Percentiles rank a stretch among this genome's conserved stretches.
Evolutionary conservation across 64 coral and sea anemone genomes (phyloP).

Genomic region (Anthopleura sola): DNA sequence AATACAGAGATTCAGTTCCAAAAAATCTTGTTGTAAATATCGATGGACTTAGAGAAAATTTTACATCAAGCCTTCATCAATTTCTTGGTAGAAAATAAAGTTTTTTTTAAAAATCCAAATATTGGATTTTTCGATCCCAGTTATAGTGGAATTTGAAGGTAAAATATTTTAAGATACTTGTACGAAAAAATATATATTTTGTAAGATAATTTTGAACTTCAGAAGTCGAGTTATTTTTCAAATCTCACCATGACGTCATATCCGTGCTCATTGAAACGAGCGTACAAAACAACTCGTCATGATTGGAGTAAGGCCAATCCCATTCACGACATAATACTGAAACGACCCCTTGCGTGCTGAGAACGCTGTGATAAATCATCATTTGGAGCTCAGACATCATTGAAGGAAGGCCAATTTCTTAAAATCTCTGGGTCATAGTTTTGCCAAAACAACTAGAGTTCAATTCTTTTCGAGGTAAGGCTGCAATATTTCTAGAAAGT

Average conservation of each 20-base stretch:
- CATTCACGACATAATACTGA: neutral
- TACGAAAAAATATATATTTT: neutral
- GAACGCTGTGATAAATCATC: neutral
- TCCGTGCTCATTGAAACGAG: neutral
- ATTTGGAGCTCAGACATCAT: neutral
- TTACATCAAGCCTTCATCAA: too few species aligned
- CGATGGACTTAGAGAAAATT: too few species aligned
- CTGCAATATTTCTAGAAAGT: neutral
- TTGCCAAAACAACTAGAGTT: neutral
- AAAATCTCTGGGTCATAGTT: neutral
- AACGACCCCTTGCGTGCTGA: neutral
- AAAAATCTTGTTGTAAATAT: too few species aligned
- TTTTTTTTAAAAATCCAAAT: neutral
- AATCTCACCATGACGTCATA: neutral
- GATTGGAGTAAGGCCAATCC: neutral
- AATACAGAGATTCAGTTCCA: too few species aligned
- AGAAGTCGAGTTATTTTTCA: neutral
- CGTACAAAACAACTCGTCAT: neutral
- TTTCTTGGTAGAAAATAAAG: too few species aligned
- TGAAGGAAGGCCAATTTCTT: neutral
- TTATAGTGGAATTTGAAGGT: neutral
- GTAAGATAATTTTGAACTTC: neutral
- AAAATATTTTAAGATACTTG: neutral
- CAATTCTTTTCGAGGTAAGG: neutral
- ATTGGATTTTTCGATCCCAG: neutral